These are phyloP conservation scores for Protonemura montana DNA, from an alignment of 2,888 invertebrate species.

Conservation along the genomic window DNA sequence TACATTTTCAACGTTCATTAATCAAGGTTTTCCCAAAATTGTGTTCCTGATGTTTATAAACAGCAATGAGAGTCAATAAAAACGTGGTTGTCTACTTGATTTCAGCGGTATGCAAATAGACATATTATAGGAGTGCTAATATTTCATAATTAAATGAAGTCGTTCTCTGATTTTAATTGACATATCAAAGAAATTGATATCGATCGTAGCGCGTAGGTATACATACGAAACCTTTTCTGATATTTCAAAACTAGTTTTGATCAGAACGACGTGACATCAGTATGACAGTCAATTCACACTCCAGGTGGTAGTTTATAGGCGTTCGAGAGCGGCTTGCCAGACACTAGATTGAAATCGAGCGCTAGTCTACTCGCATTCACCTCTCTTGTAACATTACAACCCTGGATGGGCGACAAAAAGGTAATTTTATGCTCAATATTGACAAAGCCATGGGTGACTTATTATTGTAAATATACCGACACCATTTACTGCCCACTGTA, in stretches of 20 bases:
- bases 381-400: neutral
- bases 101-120: neutral
- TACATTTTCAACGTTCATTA: neutral
- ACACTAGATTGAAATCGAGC: neutral
- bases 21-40: neutral
- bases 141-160: constrained; percentile 10
- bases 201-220: neutral
- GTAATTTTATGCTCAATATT: neutral
- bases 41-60: neutral
- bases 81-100: too few species aligned
- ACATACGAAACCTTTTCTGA: constrained; percentile 26
- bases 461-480: neutral
- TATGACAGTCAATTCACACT: constrained; percentile 7
- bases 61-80: neutral
- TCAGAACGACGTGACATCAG: neutral
- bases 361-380: neutral
- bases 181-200: constrained; percentile 13
- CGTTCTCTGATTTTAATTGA: constrained; percentile 23
- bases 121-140: neutral
- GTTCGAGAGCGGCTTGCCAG: neutral
- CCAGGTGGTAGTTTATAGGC: neutral
- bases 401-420: neutral
- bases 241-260: neutral
- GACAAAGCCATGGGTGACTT: neutral
- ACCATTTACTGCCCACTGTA: neutral